Evolutionary conservation across 2,888 invertebrate species (phyloP).

Genomic region (Marronus borbonicus): DNA sequence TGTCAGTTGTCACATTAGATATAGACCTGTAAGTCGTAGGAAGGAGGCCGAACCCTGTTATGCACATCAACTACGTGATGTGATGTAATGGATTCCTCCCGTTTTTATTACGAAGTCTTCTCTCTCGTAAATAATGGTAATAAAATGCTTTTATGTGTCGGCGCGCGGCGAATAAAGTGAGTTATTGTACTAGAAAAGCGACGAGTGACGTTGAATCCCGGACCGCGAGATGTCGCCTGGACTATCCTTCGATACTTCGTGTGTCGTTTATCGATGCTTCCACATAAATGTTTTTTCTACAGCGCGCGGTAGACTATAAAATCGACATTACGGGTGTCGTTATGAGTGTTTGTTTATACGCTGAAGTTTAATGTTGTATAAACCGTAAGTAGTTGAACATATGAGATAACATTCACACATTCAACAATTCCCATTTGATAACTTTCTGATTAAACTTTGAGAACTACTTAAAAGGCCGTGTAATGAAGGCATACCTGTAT

Average conservation of each 20-base stretch:
- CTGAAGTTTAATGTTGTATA: no score
- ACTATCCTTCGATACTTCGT: no score
- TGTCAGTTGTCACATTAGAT: constrained; percentile 19
- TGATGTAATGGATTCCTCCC: constrained; percentile 30
- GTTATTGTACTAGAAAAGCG: background rate
- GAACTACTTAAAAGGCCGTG: no score
- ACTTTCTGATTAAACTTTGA: no score
- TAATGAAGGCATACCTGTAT: no score
- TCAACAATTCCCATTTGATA: no score
- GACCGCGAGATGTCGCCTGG: background rate
- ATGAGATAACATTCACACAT: no score
- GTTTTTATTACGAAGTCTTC: constrained; percentile 14
- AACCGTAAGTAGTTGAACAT: no score
- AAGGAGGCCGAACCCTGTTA: background rate
- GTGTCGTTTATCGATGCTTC: background rate
- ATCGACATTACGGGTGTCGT: background rate
- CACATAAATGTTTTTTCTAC: constrained; percentile 5
- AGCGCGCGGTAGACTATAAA: background rate
- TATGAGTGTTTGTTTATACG: background rate
- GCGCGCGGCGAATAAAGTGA: background rate
- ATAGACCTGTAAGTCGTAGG: background rate
- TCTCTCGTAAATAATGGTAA: constrained; percentile 24
- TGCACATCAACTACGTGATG: background rate
- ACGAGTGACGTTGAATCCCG: background rate
- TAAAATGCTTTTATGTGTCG: constrained; percentile 19